phyloP scores from a whole-genome alignment of 1,140 invertebrate species.

The Bombus pascuorum region DNA sequence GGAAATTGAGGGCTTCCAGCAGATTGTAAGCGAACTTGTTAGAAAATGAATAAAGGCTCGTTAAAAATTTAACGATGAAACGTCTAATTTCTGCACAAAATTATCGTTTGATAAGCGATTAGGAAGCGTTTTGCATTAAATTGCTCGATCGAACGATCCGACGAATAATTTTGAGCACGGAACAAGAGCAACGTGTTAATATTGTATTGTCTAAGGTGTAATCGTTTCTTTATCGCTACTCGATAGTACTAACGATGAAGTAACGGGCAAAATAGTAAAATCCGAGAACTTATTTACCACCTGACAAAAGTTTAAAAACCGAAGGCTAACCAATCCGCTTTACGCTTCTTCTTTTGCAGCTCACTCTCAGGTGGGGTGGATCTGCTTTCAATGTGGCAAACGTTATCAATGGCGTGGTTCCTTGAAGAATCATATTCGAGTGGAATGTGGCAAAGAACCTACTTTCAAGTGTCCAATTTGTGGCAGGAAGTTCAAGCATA shows the following conservation, averaged over 20 bases:
- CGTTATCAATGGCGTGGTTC: slow-evolving; percentile 81
- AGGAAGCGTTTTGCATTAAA: neutral
- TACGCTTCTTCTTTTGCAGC: slow-evolving; percentile 59
- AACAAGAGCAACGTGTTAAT: neutral
- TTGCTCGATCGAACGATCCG: neutral
- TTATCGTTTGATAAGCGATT: neutral
- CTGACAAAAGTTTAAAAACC: neutral
- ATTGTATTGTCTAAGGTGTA: neutral
- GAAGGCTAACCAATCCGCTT: neutral
- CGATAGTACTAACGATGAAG: too few relatives aligned
- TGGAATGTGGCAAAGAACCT: slow-evolving; percentile 84
- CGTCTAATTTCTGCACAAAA: neutral
- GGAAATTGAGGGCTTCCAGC: slow-evolving; percentile 11
- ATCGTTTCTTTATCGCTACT: neutral
- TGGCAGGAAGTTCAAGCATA: slow-evolving; percentile 82
- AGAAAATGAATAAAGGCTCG: slow-evolving; percentile 21
- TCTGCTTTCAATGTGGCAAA: slow-evolving; percentile 78
- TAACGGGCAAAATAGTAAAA: neutral
- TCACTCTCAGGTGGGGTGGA: slow-evolving; percentile 63
- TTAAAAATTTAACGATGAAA: neutral
- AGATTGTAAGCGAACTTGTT: neutral
- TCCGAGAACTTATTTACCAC: neutral
- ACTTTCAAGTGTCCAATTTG: slow-evolving; percentile 83
- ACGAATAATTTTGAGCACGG: neutral
- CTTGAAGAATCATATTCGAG: slow-evolving; percentile 82